These are phyloP conservation scores for Leptobrachium ailaonicum DNA, from an alignment of 2,113 vertebrate species.

Conservation along the genomic window DNA sequence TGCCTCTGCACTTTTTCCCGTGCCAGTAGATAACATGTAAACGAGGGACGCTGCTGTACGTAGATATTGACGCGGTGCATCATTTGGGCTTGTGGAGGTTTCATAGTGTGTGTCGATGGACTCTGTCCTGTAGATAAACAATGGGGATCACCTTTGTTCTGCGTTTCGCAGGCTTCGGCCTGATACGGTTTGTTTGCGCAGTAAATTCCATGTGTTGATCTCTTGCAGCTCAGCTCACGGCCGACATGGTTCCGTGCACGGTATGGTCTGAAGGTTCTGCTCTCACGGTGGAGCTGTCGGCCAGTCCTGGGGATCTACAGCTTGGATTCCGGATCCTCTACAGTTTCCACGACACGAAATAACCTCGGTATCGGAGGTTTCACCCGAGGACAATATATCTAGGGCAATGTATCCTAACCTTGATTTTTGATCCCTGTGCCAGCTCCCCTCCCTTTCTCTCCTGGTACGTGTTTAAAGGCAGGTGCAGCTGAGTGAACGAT, in stretches of 20 bases:
- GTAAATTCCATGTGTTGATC: neutral
- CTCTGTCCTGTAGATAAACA: conserved; percentile 26
- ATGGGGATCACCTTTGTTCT: conserved; percentile 12
- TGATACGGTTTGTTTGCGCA: neutral
- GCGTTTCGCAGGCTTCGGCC: neutral
- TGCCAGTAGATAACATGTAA: too few relatives aligned
- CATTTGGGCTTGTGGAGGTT: too few relatives aligned
- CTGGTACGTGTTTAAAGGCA: too few relatives aligned
- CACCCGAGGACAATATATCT: neutral
- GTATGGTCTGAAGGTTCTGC: conserved; percentile 14
- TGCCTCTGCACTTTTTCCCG: too few relatives aligned
- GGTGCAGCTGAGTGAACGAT: too few relatives aligned
- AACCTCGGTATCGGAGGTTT: neutral
- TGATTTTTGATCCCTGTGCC: too few relatives aligned
- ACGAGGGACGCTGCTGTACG: too few relatives aligned
- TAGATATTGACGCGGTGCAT: too few relatives aligned
- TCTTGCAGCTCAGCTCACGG: neutral
- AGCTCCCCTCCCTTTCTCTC: too few relatives aligned
- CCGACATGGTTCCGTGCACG: neutral
- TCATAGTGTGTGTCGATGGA: neutral
- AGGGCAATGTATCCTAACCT: too few relatives aligned
- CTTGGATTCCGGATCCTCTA: conserved; percentile 8
- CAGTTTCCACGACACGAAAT: conserved; percentile 2
- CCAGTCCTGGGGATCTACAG: neutral
- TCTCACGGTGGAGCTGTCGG: conserved; percentile 3